phyloP scores from a whole-genome alignment of 1,140 invertebrate genomes.

The Drosophila simulans region DNA sequence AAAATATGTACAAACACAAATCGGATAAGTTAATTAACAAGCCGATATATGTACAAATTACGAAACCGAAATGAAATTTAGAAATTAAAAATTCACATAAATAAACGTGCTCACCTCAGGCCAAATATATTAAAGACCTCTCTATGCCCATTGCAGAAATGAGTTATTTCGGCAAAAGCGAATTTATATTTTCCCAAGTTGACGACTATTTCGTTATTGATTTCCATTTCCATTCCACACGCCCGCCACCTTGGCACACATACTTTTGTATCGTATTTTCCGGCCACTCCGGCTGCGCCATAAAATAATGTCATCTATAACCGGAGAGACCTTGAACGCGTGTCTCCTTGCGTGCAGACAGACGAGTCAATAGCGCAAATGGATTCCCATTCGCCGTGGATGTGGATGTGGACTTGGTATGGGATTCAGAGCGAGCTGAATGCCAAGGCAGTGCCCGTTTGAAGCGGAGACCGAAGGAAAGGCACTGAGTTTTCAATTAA shows the following conservation, averaged over 20 bases:
- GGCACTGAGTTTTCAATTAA: constrained; percentile 74
- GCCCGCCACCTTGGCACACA: constrained; percentile 58
- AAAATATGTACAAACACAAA: constrained; percentile 12
- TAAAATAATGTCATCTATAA: constrained; percentile 71
- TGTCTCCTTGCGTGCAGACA: constrained; percentile 68
- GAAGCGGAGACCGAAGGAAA: constrained; percentile 3
- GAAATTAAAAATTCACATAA: not conserved
- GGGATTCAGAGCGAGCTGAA: constrained; percentile 10
- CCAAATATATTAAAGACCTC: constrained; percentile 8
- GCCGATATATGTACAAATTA: not conserved
- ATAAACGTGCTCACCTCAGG: too few species aligned
- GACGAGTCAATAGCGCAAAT: constrained; percentile 73
- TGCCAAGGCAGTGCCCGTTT: constrained; percentile 6
- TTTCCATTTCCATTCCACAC: constrained; percentile 50
- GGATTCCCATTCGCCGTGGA: constrained; percentile 42
- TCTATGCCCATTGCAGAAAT: not conserved
- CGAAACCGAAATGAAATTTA: not conserved
- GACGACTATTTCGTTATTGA: constrained; percentile 50
- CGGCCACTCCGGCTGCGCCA: constrained; percentile 16
- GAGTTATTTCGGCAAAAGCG: not conserved
- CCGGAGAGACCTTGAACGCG: constrained; percentile 56
- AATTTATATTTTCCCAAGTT: not conserved
- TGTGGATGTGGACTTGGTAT: not conserved
- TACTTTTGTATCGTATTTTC: constrained; percentile 45
- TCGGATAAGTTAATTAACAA: constrained; percentile 33